Percentiles rank a stretch among this genome's conserved stretches.
These are phyloP conservation scores for Callipepla californica DNA, from an alignment of 2,113 vertebrate genomes.

Conservation along the genomic window DNA sequence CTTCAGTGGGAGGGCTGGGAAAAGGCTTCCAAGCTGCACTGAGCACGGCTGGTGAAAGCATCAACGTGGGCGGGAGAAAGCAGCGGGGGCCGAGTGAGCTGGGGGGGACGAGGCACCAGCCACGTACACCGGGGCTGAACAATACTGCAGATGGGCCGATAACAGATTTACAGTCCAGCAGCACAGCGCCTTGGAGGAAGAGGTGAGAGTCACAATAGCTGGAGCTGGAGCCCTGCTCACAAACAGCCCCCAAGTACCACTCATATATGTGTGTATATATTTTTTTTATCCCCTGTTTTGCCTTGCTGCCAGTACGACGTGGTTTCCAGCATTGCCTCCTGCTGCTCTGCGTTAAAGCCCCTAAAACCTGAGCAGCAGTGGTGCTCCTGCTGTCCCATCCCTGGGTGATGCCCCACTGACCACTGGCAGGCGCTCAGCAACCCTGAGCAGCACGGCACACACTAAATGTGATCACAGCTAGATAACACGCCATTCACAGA, in stretches of 20 bases:
- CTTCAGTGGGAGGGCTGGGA: not conserved
- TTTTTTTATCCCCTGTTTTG: not conserved
- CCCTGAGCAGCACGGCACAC: not conserved
- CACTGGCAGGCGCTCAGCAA: not conserved
- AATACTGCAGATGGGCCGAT: not conserved
- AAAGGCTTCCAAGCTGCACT: not conserved
- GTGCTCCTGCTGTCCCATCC: not conserved
- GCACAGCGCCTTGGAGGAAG: not conserved
- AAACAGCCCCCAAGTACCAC: not conserved
- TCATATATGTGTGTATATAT: accelerated
- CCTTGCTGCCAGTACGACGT: not conserved
- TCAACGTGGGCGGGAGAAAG: not conserved
- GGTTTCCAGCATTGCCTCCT: accelerated
- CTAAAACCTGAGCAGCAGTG: not conserved
- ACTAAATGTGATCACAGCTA: too few species aligned
- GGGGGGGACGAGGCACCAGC: accelerated
- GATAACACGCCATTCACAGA: not conserved
- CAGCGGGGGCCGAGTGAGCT: not conserved
- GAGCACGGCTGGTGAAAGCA: not conserved
- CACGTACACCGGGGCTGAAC: not conserved
- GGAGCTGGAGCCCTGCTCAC: not conserved
- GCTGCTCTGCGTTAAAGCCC: not conserved
- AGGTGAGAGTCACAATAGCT: not conserved
- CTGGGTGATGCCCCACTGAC: not conserved
- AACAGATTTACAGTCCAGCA: accelerated